Evolutionary conservation across 2,113 vertebrate genomes (phyloP).

Genomic region (Perca schrenkii): DNA sequence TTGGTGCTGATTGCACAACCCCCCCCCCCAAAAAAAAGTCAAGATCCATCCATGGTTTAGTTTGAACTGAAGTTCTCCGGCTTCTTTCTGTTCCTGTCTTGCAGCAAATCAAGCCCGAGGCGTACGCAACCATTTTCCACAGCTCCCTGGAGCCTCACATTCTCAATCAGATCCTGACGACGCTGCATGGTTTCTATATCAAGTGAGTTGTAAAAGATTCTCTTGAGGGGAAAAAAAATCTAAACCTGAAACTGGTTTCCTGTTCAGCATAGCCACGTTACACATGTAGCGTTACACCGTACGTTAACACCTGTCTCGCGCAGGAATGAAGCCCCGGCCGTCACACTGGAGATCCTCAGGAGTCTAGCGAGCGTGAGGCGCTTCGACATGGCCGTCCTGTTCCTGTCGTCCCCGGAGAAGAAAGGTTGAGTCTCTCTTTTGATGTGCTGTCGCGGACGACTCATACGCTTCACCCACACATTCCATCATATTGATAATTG

Average conservation of each 20-base stretch:
- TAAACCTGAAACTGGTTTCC: background rate
- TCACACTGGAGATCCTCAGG: conserved; percentile 89
- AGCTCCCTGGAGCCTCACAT: conserved; percentile 93
- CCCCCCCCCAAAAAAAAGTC: background rate
- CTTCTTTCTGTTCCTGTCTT: conserved; percentile 15
- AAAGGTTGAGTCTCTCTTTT: conserved; percentile 81
- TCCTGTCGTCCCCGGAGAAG: conserved; percentile 92
- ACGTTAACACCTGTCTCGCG: background rate
- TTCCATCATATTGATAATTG: background rate
- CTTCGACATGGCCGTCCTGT: conserved; percentile 97
- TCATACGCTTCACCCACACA: no score
- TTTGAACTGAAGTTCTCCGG: background rate
- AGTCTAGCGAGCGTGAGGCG: conserved; percentile 89
- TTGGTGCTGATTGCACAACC: background rate
- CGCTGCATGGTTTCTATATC: conserved; percentile 89
- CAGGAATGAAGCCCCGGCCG: conserved; percentile 87
- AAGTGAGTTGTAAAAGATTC: conserved; percentile 85
- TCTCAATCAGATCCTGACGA: conserved; percentile 90
- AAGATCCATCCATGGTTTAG: background rate
- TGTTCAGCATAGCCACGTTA: background rate
- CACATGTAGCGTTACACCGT: background rate
- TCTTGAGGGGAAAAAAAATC: no score
- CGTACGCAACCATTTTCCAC: conserved; percentile 89
- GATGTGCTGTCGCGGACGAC: no score
- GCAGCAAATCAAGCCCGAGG: conserved; percentile 92